Evolutionary conservation across 1,140 invertebrate genomes (phyloP), one percentile per base, ranked within the genome.

Genomic region (Drosophila virilis): DNA sequence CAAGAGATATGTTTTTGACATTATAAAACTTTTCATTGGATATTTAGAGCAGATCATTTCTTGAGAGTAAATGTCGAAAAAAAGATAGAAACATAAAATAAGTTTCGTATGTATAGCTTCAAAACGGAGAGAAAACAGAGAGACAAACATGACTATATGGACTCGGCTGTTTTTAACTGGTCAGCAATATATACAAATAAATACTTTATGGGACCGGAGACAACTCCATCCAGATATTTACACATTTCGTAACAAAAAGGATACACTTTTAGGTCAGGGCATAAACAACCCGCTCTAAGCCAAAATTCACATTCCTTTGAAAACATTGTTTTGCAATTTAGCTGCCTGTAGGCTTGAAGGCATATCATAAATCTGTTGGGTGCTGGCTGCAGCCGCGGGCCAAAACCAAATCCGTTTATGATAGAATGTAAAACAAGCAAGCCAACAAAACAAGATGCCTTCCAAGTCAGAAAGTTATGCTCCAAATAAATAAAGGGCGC

Each of bases 351-450:
- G 35, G 33, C 13, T 12, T 13, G 50, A 32, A n/a, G 22, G 5
- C 22, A 28, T 42, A 57, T 43, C 65, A 78, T 48, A 77, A 64
- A 73, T 77, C 35, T 50, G 17, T 50, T 68, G 64, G 62, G 38
- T 50, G 5, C 40, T 37, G 13, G 37, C 46, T 40, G 17, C 15
- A 37, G 55, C 80, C 51, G 46, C 40, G 17, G 58, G 58, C 48
- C 13, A 51, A 35, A 66, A 46, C 37, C 46, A 22, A 79, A 82
- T 79, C 66, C 76, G 73, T 79, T 82, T 79, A 82, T 60, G 70
- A 61, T 48, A 62, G 35, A 67, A 68, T 82, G 80, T 70, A 50
- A 59, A 75, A 75, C 80, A 82, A 82, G 62, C 79, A 55, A 69
- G 64, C 67, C 54, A 37, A 43, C 57, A 69, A 28, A 28, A 40